phyloP scores from a whole-genome alignment of 2,888 invertebrate genomes.

The Torymus tubicola region DNA sequence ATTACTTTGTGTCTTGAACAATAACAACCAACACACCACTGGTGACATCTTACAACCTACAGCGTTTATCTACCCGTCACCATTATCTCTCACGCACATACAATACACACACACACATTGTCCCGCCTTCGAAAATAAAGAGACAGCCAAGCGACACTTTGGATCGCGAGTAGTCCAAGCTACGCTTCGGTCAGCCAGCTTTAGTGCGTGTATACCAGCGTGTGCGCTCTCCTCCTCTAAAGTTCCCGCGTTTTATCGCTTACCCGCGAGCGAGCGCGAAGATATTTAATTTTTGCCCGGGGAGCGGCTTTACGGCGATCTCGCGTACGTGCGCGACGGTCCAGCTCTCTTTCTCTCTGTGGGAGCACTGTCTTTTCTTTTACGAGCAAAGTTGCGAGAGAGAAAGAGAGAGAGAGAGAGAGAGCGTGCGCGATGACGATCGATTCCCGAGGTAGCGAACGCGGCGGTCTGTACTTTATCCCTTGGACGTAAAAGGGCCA shows the following conservation, averaged over 20 bases:
- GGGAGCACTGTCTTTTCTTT: no score
- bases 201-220: slow-evolving; percentile 61
- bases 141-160: no score
- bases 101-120: no score
- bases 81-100: no score
- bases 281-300: slow-evolving; percentile 72
- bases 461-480: slow-evolving; percentile 33
- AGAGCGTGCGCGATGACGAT: slow-evolving; percentile 54
- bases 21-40: no score
- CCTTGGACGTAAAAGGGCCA: slow-evolving; percentile 46
- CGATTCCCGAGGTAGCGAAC: slow-evolving; percentile 47
- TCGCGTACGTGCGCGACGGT: slow-evolving; percentile 55
- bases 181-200: no score
- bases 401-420: not conserved
- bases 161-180: no score
- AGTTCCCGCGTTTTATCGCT: slow-evolving; percentile 69
- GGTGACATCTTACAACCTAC: no score
- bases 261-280: slow-evolving; percentile 57
- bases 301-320: slow-evolving; percentile 66
- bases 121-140: no score
- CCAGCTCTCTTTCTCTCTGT: no score
- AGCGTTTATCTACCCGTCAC: no score
- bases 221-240: slow-evolving; percentile 60
- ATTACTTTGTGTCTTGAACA: no score
- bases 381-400: not conserved